Conservation (phyloP, 1,140 invertebrate species). For the Spodoptera frugiperda region DNA sequence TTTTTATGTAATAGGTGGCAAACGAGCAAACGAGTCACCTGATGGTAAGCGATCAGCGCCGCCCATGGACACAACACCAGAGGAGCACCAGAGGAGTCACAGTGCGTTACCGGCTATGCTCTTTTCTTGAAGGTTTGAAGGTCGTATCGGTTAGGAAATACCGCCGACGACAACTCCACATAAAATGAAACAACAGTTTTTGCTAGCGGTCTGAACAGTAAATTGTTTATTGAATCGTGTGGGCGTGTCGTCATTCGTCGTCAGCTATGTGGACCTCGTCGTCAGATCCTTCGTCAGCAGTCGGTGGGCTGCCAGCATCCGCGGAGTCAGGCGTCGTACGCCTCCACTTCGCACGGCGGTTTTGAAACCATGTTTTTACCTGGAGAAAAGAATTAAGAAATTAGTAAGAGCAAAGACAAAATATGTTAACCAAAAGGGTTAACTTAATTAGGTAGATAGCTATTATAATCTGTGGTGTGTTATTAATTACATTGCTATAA, state of each 20-base stretch:
- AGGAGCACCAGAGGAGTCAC: too few relatives aligned
- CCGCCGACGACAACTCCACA: too few relatives aligned
- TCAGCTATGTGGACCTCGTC: slow-evolving; percentile 75
- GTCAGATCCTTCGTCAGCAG: slow-evolving; percentile 71
- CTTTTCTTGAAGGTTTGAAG: too few relatives aligned
- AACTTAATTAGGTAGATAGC: too few relatives aligned
- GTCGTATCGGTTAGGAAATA: too few relatives aligned
- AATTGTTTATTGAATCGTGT: neutral
- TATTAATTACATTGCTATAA: neutral
- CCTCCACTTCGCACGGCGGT: slow-evolving; percentile 78
- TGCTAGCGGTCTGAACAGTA: neutral
- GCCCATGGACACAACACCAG: too few relatives aligned
- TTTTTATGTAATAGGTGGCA: too few relatives aligned
- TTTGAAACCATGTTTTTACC: slow-evolving; percentile 83
- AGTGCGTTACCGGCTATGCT: too few relatives aligned
- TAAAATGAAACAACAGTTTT: slow-evolving; percentile 1
- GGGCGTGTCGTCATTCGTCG: slow-evolving; percentile 58
- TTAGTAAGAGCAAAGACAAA: neutral
- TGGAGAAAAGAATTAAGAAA: slow-evolving; percentile 48
- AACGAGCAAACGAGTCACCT: too few relatives aligned
- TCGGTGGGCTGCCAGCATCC: slow-evolving; percentile 71
- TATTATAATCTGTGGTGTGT: too few relatives aligned
- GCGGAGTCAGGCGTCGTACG: slow-evolving; percentile 70
- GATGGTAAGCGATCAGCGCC: too few relatives aligned
- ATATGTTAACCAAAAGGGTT: too few relatives aligned